Evolutionary conservation across 2,888 invertebrate species (phyloP), one percentile per base, ranked within the genome.

Genomic region (Brenthis ino): DNA sequence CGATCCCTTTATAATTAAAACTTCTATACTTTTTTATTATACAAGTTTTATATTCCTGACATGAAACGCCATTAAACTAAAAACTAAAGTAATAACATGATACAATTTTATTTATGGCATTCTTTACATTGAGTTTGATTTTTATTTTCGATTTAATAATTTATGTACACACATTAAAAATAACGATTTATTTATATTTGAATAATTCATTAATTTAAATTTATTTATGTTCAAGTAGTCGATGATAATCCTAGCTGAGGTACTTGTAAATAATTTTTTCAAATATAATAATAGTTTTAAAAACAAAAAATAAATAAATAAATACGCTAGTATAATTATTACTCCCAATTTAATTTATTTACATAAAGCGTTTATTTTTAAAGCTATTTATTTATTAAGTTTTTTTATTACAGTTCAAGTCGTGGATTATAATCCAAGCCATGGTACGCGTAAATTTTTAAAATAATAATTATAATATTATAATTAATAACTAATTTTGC

Each of bases 371-470:
- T 16, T 14, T 55, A 55, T 43, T 51, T 51, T 47, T 12, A 16
- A 24, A 50, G 37, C 13, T 6, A 13, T 3, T 2, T 55, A 50
- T 64, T 48, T 60, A 64, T 60, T 12, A 47, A 12, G 53, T 54
- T 20, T 50, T 65, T 69, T 33, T 53, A 43, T 74, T 74, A 63
- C 77, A 78, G 77, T 78, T 16, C 68, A 75, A 47, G 68, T 77
- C 24, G 75, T 71, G 56, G 74, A 73, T 60, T 37, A 57, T 57
- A 64, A 64, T 28, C 71, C 70, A 24, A 28, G 20, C 12, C 60
- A 53, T 43, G 70, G 72, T 66, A 67, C 12, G 51, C 57, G 50
- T 51, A 12, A 3, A 65, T 24, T 58, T 13, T 20, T 13, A 58
- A 14, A 14, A 20, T 47, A 57, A 57, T 12, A 3, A 37, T 16